Evolutionary conservation across 2,888 invertebrate species (phyloP), one percentile per base, ranked within the genome.

Genomic region (Drosophila mimica): DNA sequence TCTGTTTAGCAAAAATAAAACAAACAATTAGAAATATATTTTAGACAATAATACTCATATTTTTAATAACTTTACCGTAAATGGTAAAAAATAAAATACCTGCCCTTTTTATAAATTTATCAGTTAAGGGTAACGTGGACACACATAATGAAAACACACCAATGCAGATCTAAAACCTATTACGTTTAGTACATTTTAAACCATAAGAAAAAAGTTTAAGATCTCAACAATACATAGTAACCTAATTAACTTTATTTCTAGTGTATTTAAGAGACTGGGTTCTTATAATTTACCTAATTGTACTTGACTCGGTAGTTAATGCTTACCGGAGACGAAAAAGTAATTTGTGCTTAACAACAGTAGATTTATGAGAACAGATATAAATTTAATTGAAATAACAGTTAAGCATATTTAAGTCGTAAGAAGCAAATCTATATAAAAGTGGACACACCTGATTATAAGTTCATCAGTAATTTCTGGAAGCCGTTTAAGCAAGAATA

Each of bases 361-460:
- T 56, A 28, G 28, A 60, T 52, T 17, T 30, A 31, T 57, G 17
- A 57, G 54, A 48, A 46, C 52, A 60, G 52, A 57, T 52, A 67
- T 30, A 61, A 75, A 58, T 86, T 62, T 25, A 46, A 46, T 46
- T 46, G 46, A 60, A 62, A 82, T 58, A 52, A 46, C 66, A 68
- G 58, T 70, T 65, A 62, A 62, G 36, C 34, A 62, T 56, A 59
- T 67, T 57, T 71, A 67, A 57, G 40, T 51, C 4, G 34, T 38
- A 31, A 61, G 28, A 33, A 43, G 49, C 62, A 51, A 48, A 34
- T 46, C 40, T 58, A 28, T 85, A 85, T 85, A 85, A 79, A 85
- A 85, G 67, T 56, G 57, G 38, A 15, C 51, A 20, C 64, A 64
- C 15, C 17, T 36, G 28, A 9, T 52, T 54, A 38, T 46, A 60